Conservation (phyloP, 1,140 invertebrate genomes). For the Sweltsa coloradensis region DNA sequence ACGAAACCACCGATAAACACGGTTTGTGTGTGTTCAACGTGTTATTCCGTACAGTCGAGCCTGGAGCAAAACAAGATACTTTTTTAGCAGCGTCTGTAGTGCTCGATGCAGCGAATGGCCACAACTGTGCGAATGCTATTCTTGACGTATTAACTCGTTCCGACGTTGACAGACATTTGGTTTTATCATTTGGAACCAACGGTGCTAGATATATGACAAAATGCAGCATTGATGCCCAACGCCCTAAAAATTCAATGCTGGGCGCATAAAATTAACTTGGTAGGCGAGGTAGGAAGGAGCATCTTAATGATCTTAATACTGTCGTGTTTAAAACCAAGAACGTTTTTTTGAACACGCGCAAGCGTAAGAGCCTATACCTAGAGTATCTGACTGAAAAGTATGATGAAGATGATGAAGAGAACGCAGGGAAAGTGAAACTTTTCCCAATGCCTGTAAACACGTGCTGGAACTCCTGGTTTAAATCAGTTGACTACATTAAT, state of each 20-base stretch:
- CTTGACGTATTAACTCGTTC: neutral
- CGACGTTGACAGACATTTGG: neutral
- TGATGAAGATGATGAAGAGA: too few relatives aligned
- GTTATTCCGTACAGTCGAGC: neutral
- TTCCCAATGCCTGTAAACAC: constrained; percentile 1
- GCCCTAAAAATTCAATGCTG: neutral
- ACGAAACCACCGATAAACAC: neutral
- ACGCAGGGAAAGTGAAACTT: neutral
- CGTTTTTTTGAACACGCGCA: neutral
- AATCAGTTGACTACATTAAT: neutral
- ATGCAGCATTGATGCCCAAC: neutral
- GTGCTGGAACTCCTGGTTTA: neutral
- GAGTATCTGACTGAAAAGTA: neutral
- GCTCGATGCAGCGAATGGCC: neutral
- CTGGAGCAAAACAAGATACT: neutral
- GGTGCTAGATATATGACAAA: constrained; percentile 2
- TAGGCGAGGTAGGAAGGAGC: neutral
- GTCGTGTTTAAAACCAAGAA: neutral
- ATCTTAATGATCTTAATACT: neutral
- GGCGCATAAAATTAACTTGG: neutral
- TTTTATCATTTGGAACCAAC: neutral
- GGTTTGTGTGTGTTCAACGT: neutral
- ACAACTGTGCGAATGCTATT: neutral
- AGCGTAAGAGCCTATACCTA: neutral
- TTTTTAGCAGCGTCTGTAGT: neutral